Evolutionary conservation across 2,888 invertebrate species (phyloP), one percentile per base, ranked within the genome.

Genomic region (Cremastobaeus sp.): DNA sequence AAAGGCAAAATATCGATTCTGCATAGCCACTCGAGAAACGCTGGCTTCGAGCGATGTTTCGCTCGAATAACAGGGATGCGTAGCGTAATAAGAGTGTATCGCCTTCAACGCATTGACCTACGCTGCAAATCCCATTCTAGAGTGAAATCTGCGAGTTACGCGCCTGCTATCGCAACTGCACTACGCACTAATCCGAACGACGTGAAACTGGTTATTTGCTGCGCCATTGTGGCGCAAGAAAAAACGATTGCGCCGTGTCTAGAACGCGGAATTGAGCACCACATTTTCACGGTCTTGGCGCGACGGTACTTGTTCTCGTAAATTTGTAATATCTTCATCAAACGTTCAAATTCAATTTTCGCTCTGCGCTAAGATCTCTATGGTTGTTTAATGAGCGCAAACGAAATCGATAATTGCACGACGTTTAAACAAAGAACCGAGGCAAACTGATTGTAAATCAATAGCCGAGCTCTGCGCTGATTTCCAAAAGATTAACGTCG

Each of bases 71-170:
- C 59, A 64, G 65, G 43, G 64, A 71, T 50, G 71, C 71, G 71
- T 71, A 65, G 71, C 71, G 71, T 71, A 65, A 71, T 71, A 71
- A 71, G 71, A 52, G 71, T 50, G 65, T 52, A 64, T 57, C 65
- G 57, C 71, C 71, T 71, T 70, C 55, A 57, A 60, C 55, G 64
- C 62, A 60, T 69, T 60, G 60, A 59, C 68, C 59, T 30, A 32
- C 45, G 54, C 57, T 35, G 50, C 52, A 54, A 47, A 70, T 62
- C 62, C 55, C 55, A 57, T 70, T 70, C 64, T 57, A 57, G 55
- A 39, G 70, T 59, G 57, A 64, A 70, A 64, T 69, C 52, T 62
- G 54, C 32, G 35, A 60, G 69, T 70, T 62, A 64, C 55, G 48
- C 55, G 34, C 55, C 50, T 14, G 25, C 62, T 62, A 55, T 62